A percentile compares a stretch with the other conserved stretches of the same genome.
phyloP scores from a whole-genome alignment of 2,113 vertebrate species.

The Tringa solitaria region DNA sequence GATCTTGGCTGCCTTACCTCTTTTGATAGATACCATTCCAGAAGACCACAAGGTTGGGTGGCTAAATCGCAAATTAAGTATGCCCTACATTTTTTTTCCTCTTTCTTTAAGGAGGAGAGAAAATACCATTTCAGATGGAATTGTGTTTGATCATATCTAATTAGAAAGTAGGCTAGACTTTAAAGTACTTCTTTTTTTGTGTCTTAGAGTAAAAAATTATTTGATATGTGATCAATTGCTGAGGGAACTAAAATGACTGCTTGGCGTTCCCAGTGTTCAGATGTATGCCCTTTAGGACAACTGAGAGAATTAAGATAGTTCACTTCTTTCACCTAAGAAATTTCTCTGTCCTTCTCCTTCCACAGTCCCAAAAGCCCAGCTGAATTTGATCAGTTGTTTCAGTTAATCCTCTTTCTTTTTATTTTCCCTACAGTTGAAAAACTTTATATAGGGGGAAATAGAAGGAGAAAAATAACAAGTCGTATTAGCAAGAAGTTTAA shows the following conservation, averaged over 20 bases:
- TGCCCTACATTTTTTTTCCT: rapidly evolving
- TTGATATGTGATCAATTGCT: neutral
- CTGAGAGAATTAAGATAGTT: neutral
- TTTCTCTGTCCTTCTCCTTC: neutral
- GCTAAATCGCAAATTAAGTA: neutral
- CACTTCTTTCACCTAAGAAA: neutral
- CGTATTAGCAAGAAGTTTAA: neutral
- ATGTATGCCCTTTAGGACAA: neutral
- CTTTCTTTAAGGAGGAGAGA: neutral
- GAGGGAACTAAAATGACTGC: neutral
- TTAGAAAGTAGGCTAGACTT: neutral
- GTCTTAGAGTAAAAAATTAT: neutral
- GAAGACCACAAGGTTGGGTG: neutral
- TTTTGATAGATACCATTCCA: neutral
- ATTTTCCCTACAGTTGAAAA: neutral
- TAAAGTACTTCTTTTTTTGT: neutral
- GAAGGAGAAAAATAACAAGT: neutral
- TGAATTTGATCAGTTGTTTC: neutral
- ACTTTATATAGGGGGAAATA: neutral
- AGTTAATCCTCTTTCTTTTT: neutral
- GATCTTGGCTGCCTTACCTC: neutral
- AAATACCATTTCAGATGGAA: neutral
- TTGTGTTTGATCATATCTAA: neutral
- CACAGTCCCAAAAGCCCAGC: neutral
- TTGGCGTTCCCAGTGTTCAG: neutral